phyloP scores from a whole-genome alignment of 2,888 invertebrate genomes.

The Lochmaea crataegi region DNA sequence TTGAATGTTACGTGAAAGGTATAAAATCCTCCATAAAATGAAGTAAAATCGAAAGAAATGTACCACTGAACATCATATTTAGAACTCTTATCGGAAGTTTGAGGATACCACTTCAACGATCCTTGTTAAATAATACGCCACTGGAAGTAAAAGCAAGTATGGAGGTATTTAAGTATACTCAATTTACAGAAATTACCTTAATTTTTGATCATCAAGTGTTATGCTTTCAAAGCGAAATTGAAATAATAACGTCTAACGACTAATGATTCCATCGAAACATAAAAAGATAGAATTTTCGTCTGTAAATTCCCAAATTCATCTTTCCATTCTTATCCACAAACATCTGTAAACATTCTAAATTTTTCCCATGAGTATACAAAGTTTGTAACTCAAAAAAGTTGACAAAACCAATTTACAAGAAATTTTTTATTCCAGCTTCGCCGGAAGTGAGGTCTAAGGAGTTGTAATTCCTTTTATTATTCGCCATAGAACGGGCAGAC shows the following conservation, averaged over 20 bases:
- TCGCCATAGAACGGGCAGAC: slow-evolving; percentile 22
- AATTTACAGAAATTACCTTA: background rate
- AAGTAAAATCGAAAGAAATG: too few species aligned
- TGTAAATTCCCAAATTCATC: slow-evolving; percentile 36
- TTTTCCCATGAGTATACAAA: slow-evolving; percentile 47
- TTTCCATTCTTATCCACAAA: slow-evolving; percentile 27
- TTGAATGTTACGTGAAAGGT: too few species aligned
- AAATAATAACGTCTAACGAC: slow-evolving; percentile 15
- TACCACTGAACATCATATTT: too few species aligned
- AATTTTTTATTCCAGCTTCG: slow-evolving; percentile 46
- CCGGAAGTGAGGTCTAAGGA: slow-evolving; percentile 39
- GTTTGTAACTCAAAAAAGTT: slow-evolving; percentile 47
- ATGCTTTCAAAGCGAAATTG: slow-evolving; percentile 19
- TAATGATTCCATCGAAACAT: slow-evolving; percentile 29
- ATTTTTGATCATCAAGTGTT: slow-evolving; percentile 22
- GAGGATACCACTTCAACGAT: too few species aligned
- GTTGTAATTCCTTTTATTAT: slow-evolving; percentile 38
- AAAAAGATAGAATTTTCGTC: slow-evolving; percentile 15
- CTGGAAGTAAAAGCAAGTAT: too few species aligned
- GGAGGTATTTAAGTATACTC: too few species aligned
- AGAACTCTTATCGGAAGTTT: too few species aligned
- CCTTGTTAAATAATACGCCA: too few species aligned
- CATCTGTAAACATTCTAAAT: slow-evolving; percentile 46
- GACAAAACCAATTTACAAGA: slow-evolving; percentile 51
- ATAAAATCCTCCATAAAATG: too few species aligned